phyloP scores from a whole-genome alignment of 2,797 vertebrate genomes.

The Odontamblyopus lacepedii region DNA sequence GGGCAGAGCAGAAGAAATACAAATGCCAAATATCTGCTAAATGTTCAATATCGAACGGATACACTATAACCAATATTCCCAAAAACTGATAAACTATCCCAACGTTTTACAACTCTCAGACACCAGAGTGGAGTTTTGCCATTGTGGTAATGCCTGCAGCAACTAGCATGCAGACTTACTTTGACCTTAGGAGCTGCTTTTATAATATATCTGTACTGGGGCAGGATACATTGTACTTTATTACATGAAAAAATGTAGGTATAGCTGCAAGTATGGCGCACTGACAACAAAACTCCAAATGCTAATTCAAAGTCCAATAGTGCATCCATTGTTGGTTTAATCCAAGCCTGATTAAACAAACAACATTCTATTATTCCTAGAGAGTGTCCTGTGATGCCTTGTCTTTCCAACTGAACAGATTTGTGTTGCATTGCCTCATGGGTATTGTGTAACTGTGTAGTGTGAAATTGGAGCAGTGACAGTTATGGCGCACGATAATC shows the following conservation, averaged over 20 bases:
- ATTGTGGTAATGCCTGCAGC: too few relatives aligned
- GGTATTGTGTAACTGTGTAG: slow-evolving; percentile 3
- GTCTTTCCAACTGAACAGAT: slow-evolving; percentile 37
- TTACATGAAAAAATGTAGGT: background rate
- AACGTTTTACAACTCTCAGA: too few relatives aligned
- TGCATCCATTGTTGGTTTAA: slow-evolving; percentile 25
- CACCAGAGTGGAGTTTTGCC: too few relatives aligned
- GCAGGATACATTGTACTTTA: too few relatives aligned
- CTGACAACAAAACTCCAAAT: background rate
- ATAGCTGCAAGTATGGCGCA: background rate
- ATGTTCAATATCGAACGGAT: too few relatives aligned
- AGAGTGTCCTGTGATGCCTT: slow-evolving; percentile 25
- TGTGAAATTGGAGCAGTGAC: background rate
- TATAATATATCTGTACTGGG: too few relatives aligned
- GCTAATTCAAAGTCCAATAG: background rate
- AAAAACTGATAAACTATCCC: too few relatives aligned
- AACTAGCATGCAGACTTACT: too few relatives aligned
- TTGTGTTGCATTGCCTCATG: slow-evolving; percentile 17
- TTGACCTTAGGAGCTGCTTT: too few relatives aligned
- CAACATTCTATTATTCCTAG: slow-evolving; percentile 28
- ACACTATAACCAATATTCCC: too few relatives aligned
- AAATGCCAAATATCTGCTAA: too few relatives aligned
- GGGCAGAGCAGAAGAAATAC: too few relatives aligned
- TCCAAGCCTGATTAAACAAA: slow-evolving; percentile 41
- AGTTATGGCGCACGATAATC: slow-evolving; percentile 54